Percentiles rank a stretch among this genome's conserved stretches.
These are phyloP conservation scores for Macrotus californicus DNA, from an alignment of 2,113 vertebrate species.

Conservation along the genomic window DNA sequence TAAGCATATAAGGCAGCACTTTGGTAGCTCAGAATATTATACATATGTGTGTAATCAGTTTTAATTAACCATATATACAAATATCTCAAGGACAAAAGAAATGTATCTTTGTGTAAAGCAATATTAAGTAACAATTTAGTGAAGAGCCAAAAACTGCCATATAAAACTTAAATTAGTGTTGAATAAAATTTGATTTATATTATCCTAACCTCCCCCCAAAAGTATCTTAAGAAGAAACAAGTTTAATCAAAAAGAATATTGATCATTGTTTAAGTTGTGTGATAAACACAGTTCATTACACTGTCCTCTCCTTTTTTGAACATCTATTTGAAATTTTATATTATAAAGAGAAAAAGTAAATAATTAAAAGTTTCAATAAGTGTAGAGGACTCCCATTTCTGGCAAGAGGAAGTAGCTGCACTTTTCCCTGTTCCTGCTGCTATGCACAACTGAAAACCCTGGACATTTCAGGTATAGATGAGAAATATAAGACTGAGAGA, in stretches of 20 bases:
- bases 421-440: background rate
- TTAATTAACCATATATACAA: slow-evolving; percentile 10
- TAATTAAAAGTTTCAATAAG: background rate
- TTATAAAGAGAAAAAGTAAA: background rate
- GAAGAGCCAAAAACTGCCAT: background rate
- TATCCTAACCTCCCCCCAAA: background rate
- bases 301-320: background rate
- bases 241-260: background rate
- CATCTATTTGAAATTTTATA: background rate
- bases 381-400: background rate
- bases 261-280: background rate
- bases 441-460: background rate
- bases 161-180: slow-evolving; percentile 13
- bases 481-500: background rate
- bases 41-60: background rate
- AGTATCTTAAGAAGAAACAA: background rate
- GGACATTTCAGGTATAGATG: background rate
- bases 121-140: slow-evolving; percentile 19
- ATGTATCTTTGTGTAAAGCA: background rate
- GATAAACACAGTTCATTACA: background rate
- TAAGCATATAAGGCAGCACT: background rate
- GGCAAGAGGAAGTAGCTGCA: background rate
- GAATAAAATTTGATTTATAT: slow-evolving; percentile 16
- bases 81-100: background rate
- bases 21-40: background rate